These are phyloP conservation scores for Megaptera novaeangliae DNA, from an alignment of 2,113 vertebrate genomes.

Conservation along the genomic window DNA sequence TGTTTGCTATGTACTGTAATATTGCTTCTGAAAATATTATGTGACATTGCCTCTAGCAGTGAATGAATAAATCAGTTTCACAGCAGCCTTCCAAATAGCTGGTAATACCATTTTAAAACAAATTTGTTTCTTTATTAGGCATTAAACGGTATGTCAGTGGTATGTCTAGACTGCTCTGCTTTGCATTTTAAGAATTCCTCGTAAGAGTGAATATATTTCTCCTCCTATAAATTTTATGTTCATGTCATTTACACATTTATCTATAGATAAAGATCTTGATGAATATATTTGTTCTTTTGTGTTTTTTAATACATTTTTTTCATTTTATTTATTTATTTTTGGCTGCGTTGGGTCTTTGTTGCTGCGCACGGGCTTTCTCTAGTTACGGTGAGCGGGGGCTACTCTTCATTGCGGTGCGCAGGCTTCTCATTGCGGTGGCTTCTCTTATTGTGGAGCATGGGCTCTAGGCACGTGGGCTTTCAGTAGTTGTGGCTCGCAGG, in stretches of 20 bases:
- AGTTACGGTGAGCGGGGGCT: no score
- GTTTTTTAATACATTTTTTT: no score
- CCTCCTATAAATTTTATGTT: not conserved
- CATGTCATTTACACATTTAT: not conserved
- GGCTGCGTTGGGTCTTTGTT: no score
- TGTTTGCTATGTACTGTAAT: not conserved
- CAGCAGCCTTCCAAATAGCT: not conserved
- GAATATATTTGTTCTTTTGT: not conserved
- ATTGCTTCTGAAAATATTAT: not conserved
- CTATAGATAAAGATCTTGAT: not conserved
- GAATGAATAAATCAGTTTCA: not conserved
- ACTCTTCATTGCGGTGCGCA: no score
- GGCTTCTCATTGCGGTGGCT: no score
- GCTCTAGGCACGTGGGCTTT: no score
- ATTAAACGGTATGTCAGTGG: not conserved
- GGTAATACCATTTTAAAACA: conserved; percentile 1
- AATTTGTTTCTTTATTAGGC: not conserved
- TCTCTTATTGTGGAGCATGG: no score
- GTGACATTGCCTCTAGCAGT: not conserved
- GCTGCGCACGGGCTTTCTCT: fast-evolving
- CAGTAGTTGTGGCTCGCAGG: no score
- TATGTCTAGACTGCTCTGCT: not conserved
- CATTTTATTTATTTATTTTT: no score
- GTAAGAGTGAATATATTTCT: not conserved
- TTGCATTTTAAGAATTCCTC: not conserved